Evolutionary conservation across 2,888 invertebrate genomes (phyloP).

Genomic region (Pantelozetes paolii): DNA sequence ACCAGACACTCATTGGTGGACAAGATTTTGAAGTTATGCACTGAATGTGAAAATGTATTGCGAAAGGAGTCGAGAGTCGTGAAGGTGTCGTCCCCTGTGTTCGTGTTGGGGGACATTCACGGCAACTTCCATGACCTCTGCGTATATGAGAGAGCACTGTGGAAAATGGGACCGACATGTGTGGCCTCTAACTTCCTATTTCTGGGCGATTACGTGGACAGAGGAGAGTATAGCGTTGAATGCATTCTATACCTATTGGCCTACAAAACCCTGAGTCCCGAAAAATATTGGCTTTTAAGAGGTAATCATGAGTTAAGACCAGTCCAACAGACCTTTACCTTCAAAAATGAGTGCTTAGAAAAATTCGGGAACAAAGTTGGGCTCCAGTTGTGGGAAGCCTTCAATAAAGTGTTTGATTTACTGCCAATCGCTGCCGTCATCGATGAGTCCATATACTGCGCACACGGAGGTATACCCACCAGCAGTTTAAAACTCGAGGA

Average conservation of each 20-base stretch:
- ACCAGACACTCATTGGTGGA: neutral
- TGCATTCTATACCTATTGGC: slow-evolving; percentile 60
- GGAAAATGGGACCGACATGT: slow-evolving; percentile 64
- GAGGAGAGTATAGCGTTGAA: slow-evolving; percentile 65
- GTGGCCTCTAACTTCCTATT: slow-evolving; percentile 65
- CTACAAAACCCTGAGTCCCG: slow-evolving; percentile 65
- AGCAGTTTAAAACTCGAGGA: slow-evolving; percentile 7
- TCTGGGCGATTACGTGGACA: slow-evolving; percentile 72
- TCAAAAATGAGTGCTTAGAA: slow-evolving; percentile 64
- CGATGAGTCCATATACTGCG: slow-evolving; percentile 71
- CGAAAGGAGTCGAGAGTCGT: slow-evolving; percentile 58
- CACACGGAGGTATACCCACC: slow-evolving; percentile 72
- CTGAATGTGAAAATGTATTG: slow-evolving; percentile 56
- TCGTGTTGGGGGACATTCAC: slow-evolving; percentile 67
- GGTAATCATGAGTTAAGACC: slow-evolving; percentile 73
- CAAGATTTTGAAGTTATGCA: slow-evolving; percentile 58
- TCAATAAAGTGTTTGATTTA: slow-evolving; percentile 67
- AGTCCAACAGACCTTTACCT: slow-evolving; percentile 69
- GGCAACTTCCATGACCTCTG: slow-evolving; percentile 67
- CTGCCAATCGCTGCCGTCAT: slow-evolving; percentile 69
- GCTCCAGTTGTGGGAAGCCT: slow-evolving; percentile 63
- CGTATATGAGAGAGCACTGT: slow-evolving; percentile 65
- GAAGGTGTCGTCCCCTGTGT: slow-evolving; percentile 58
- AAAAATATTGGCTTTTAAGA: slow-evolving; percentile 62
- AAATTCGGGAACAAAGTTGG: slow-evolving; percentile 66